Conservation (phyloP, 2,797 vertebrate genomes). For the Rhodeus uyekii region DNA sequence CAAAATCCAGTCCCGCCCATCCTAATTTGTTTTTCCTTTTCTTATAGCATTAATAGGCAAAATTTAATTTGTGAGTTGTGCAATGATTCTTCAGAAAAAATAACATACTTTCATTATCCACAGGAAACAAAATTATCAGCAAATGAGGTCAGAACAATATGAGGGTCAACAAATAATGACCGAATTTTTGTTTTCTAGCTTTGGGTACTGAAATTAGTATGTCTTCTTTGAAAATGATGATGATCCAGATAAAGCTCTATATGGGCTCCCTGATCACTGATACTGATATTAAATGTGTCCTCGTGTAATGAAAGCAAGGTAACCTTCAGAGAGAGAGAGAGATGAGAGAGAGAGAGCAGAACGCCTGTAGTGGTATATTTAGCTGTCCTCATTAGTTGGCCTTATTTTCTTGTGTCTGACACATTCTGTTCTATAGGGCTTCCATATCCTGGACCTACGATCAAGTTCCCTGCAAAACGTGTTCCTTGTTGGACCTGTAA, state of each 20-base stretch:
- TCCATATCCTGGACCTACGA: constrained; percentile 22
- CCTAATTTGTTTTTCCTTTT: too few relatives aligned
- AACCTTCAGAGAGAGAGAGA: constrained; percentile 42
- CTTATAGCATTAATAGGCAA: too few relatives aligned
- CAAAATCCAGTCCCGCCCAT: too few relatives aligned
- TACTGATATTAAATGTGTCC: constrained; percentile 30
- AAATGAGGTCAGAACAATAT: not conserved
- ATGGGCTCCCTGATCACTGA: not conserved
- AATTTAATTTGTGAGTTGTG: too few relatives aligned
- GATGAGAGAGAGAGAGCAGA: constrained; percentile 22
- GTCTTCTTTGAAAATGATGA: not conserved
- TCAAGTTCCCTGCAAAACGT: not conserved
- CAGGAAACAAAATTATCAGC: not conserved
- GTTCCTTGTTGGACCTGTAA: not conserved
- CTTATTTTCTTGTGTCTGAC: constrained; percentile 67
- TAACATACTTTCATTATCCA: not conserved
- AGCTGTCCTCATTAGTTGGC: constrained; percentile 80
- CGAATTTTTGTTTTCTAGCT: not conserved
- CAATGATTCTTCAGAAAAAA: not conserved
- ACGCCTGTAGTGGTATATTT: constrained; percentile 73
- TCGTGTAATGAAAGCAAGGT: constrained; percentile 33
- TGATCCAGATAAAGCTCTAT: not conserved
- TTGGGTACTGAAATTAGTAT: not conserved
- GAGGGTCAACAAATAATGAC: not conserved
- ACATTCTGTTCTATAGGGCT: constrained; percentile 40